Evolutionary conservation across 1,140 invertebrate species (phyloP).

Genomic region (Drosophila burlai): DNA sequence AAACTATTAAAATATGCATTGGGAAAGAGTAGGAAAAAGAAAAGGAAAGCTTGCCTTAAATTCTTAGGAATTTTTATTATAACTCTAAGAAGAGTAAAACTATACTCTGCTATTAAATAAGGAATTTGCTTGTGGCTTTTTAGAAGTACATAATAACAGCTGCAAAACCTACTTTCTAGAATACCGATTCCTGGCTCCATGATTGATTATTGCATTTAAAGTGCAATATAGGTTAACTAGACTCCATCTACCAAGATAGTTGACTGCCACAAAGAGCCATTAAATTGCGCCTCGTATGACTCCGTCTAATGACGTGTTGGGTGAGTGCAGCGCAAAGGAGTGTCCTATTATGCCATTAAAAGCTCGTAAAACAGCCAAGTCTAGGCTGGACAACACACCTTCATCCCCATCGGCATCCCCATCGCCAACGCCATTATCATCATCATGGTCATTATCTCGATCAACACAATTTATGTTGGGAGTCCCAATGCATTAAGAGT

Average conservation of each 20-base stretch:
- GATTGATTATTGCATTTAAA: conserved; percentile 19
- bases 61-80: not conserved
- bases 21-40: not conserved
- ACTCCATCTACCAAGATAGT: conserved; percentile 17
- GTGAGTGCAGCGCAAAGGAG: conserved; percentile 38
- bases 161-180: not conserved
- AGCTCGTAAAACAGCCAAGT: conserved; percentile 41
- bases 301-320: conserved; percentile 32
- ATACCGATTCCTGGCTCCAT: not conserved
- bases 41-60: not conserved
- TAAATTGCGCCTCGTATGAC: conserved; percentile 10
- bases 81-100: not conserved
- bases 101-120: not conserved
- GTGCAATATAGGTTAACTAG: conserved; percentile 25
- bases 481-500: conserved; percentile 62
- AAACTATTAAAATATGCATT: not conserved
- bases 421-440: not conserved
- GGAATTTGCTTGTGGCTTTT: not conserved
- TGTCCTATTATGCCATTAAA: conserved; percentile 48
- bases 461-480: conserved; percentile 42
- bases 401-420: conserved; percentile 23
- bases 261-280: conserved; percentile 19
- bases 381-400: conserved; percentile 51
- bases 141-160: not conserved
- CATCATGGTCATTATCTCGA: conserved; percentile 47